Evolutionary conservation across 2,797 vertebrate species (phyloP).

Genomic region (Champsocephalus gunnari): DNA sequence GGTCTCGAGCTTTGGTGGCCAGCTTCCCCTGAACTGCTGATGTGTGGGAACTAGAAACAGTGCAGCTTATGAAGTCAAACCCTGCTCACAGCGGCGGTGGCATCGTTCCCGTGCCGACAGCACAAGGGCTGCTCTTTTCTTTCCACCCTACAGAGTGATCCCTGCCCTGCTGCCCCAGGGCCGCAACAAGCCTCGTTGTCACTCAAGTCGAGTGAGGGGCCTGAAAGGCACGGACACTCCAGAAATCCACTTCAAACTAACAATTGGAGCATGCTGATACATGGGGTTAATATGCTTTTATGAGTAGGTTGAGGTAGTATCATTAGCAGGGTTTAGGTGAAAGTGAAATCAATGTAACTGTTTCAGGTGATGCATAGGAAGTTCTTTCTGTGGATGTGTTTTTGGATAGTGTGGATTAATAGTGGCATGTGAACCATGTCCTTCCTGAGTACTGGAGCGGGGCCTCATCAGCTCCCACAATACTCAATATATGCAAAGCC

Average conservation of each 20-base stretch:
- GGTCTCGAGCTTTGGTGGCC: conserved; percentile 39
- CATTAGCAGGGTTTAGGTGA: conserved; percentile 37
- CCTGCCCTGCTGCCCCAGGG: conserved; percentile 51
- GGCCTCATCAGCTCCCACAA: conserved; percentile 52
- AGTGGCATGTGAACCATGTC: conserved; percentile 32
- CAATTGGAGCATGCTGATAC: conserved; percentile 60
- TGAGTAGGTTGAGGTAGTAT: conserved; percentile 47
- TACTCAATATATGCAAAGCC: conserved; percentile 76
- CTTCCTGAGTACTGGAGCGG: conserved; percentile 33
- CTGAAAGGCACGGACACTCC: conserved; percentile 58
- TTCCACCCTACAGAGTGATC: conserved; percentile 60
- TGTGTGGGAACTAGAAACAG: conserved; percentile 54
- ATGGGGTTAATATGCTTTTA: conserved; percentile 50
- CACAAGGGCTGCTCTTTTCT: conserved; percentile 55
- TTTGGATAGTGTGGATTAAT: conserved; percentile 14
- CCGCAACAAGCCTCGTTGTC: conserved; percentile 53
- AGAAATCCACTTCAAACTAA: conserved; percentile 70
- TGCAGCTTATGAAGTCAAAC: conserved; percentile 49
- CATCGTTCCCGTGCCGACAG: conserved; percentile 42
- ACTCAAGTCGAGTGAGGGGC: conserved; percentile 60
- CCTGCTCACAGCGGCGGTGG: conserved; percentile 36
- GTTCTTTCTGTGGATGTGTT: neutral
- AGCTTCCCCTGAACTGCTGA: conserved; percentile 36
- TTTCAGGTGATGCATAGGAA: conserved; percentile 30
- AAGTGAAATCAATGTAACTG: conserved; percentile 18